A percentile compares a stretch with the other conserved stretches of the same genome.
Evolutionary conservation across 1,140 invertebrate species (phyloP).

Genomic region (Armadillidium nasatum): DNA sequence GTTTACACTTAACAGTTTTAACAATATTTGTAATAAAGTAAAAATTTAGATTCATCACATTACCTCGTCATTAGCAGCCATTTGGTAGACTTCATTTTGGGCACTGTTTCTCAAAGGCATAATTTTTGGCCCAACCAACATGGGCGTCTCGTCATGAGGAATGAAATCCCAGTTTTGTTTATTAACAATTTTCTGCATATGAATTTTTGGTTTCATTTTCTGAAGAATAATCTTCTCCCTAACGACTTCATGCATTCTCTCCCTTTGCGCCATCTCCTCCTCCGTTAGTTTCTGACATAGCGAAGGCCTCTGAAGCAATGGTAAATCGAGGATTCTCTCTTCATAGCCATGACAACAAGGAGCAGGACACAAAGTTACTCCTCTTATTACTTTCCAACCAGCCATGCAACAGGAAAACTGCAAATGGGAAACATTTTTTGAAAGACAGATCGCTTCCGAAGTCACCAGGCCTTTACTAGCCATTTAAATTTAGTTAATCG

Average conservation of each 20-base stretch:
- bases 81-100: no score
- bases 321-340: slow-evolving; percentile 28
- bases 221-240: not conserved
- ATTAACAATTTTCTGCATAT: not conserved
- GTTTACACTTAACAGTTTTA: no score
- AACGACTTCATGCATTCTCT: not conserved
- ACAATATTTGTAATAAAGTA: no score
- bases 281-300: slow-evolving; percentile 39
- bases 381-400: slow-evolving; percentile 38
- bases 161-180: not conserved
- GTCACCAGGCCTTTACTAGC: no score
- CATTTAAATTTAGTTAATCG: no score
- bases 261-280: slow-evolving; percentile 26
- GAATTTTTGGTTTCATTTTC: not conserved
- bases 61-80: no score
- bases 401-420: slow-evolving; percentile 43
- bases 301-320: slow-evolving; percentile 27
- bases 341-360: slow-evolving; percentile 40
- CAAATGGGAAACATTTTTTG: no score
- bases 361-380: slow-evolving; percentile 33
- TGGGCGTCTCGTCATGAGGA: no score
- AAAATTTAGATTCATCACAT: no score
- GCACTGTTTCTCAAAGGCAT: no score
- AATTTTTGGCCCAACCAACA: no score
- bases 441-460: no score